These are phyloP conservation scores for Sesia apiformis DNA, from an alignment of 2,888 invertebrate genomes.

Conservation along the genomic window DNA sequence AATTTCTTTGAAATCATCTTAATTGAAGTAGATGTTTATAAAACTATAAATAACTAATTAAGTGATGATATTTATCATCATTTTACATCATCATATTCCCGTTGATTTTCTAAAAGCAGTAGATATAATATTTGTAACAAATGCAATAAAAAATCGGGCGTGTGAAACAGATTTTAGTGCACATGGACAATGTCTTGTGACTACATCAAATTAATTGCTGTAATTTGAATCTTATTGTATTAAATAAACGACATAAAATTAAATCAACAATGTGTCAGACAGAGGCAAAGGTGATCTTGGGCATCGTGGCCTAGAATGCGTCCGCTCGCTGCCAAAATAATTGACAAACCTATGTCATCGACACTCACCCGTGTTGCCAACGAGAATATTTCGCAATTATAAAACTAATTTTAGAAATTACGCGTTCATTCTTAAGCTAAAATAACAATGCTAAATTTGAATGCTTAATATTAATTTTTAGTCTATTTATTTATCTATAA, in stretches of 20 bases:
- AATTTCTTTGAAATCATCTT: no score
- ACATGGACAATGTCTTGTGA: not conserved
- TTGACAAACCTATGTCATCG: slow-evolving; percentile 63
- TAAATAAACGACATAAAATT: not conserved
- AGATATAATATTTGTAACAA: not conserved
- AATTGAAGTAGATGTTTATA: no score
- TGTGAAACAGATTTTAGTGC: not conserved
- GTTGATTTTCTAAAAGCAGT: not conserved
- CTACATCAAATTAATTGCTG: not conserved
- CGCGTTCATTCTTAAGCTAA: slow-evolving; percentile 1
- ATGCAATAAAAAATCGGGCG: not conserved
- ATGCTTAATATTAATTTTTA: not conserved
- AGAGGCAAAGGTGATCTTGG: slow-evolving; percentile 28
- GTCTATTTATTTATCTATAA: not conserved
- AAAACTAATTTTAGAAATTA: slow-evolving; percentile 38
- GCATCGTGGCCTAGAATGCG: slow-evolving; percentile 63
- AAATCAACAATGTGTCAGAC: not conserved
- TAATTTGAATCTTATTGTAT: not conserved
- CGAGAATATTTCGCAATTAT: slow-evolving; percentile 59
- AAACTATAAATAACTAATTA: no score
- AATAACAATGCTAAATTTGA: not conserved
- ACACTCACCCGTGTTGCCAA: slow-evolving; percentile 41
- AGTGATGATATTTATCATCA: not conserved
- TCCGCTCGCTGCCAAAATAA: slow-evolving; percentile 59
- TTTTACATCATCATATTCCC: not conserved